Conservation (phyloP, 1,140 invertebrate genomes). For the Maniola jurtina region DNA sequence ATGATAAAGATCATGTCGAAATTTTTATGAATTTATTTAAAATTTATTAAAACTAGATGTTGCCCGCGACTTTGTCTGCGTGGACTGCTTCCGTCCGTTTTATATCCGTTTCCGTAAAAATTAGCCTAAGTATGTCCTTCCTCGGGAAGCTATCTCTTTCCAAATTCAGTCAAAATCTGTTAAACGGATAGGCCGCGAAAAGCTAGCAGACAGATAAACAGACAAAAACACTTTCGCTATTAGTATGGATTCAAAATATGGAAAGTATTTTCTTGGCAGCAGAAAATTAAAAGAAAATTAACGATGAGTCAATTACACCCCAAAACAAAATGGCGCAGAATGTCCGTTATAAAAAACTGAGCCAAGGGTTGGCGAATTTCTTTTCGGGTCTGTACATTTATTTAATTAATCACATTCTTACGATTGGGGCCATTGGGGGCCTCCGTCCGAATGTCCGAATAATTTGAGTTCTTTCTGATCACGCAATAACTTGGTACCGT, state of each 20-base stretch:
- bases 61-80: too few species aligned
- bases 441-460: conserved; percentile 67
- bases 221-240: too few species aligned
- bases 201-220: too few species aligned
- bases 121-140: too few species aligned
- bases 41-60: background rate
- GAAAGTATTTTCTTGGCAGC: conserved; percentile 35
- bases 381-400: conserved; percentile 70
- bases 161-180: too few species aligned
- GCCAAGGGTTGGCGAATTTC: conserved; percentile 71
- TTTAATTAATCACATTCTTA: conserved; percentile 78
- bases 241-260: conserved; percentile 30
- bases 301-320: conserved; percentile 65
- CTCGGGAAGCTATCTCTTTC: too few species aligned
- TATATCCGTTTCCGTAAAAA: too few species aligned
- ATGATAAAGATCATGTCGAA: conserved; percentile 13
- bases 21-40: conserved; percentile 24
- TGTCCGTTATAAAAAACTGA: conserved; percentile 63
- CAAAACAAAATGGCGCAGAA: conserved; percentile 63
- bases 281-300: conserved; percentile 65
- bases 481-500: conserved; percentile 18
- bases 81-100: too few species aligned
- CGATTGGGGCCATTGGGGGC: conserved; percentile 62
- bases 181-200: too few species aligned
- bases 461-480: conserved; percentile 56